Percentiles rank a stretch among this genome's conserved stretches.
phyloP scores from a whole-genome alignment of 2,113 vertebrate genomes.

The Hemichromis elongatus region DNA sequence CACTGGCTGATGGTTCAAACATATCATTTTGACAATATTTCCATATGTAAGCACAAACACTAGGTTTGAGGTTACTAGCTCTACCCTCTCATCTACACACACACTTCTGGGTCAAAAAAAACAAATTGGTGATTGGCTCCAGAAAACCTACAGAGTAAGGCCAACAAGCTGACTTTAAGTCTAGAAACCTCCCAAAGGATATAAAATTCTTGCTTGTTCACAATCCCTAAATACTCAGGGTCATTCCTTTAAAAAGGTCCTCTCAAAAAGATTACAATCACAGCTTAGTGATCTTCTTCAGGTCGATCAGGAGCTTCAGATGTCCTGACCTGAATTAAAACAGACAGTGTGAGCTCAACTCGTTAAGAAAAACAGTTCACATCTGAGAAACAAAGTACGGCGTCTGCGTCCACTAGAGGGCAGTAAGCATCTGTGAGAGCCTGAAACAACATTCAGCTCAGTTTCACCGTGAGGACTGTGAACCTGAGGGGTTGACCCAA shows the following conservation, averaged over 20 bases:
- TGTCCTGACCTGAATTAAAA: background rate
- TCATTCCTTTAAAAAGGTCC: background rate
- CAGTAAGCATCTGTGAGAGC: conserved; percentile 25
- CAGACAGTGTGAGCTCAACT: background rate
- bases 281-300: background rate
- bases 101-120: background rate
- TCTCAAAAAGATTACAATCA: background rate
- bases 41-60: background rate
- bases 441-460: background rate
- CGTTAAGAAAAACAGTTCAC: background rate
- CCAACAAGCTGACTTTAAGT: background rate
- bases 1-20: background rate
- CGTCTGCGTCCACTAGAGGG: conserved; percentile 52
- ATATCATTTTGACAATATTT: background rate
- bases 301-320: background rate
- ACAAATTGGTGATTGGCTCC: background rate
- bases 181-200: background rate
- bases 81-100: background rate
- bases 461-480: background rate
- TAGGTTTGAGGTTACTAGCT: background rate
- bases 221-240: background rate
- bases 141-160: background rate
- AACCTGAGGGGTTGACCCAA: background rate
- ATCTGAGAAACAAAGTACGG: background rate
- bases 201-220: background rate